Evolutionary conservation across 2,888 invertebrate genomes (phyloP), one percentile per base, ranked within the genome.

Genomic region (Hirtodrosophila histrioides): DNA sequence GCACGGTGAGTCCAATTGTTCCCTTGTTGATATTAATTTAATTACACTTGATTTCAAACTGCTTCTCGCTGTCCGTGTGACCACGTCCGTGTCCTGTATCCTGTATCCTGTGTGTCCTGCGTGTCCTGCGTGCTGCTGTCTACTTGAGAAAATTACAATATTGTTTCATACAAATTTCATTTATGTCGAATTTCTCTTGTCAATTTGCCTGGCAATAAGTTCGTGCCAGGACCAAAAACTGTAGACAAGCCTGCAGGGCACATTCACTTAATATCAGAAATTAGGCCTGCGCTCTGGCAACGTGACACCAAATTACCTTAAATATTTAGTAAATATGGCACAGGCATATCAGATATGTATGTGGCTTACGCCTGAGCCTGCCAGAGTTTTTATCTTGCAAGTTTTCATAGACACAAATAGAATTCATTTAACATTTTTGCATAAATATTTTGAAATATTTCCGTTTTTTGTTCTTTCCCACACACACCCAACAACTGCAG

Each of bases 1-100:
- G 90, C 86, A 91, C 91, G 90, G 92, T 92, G 79, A 86, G 90
- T 89, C 44, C 40, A 78, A 86, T 85, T 74, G 75, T 75, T 88
- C 84, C 80, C 86, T 74, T 80, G 80, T 71, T 75, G 73, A 69
- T 84, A 75, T 84, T 88, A 80, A 88, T 88, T 88, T 80, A 88
- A 88, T 86, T 88, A 80, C 75, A 75, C 75, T 80, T 80, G 68
- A 83, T 86, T 88, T 79, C 67, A 67, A 76, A 72, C 72, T 68
- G 50, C 62, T 69, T 27, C 54, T 64, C 51, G 54, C 45, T 45
- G 39, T 55, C 17, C 43, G 37, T 41, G n/a, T 41, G 11, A 24
- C 39, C 67, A 37, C 11, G 39, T 69, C 35, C 69, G 41, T 49
- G 35, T 53, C 40, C 43, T 23, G 48, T 49, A 35, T 53, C 40